Evolutionary conservation across 2,113 vertebrate genomes (phyloP).

Genomic region (Nothocercus nigrocapillus): DNA sequence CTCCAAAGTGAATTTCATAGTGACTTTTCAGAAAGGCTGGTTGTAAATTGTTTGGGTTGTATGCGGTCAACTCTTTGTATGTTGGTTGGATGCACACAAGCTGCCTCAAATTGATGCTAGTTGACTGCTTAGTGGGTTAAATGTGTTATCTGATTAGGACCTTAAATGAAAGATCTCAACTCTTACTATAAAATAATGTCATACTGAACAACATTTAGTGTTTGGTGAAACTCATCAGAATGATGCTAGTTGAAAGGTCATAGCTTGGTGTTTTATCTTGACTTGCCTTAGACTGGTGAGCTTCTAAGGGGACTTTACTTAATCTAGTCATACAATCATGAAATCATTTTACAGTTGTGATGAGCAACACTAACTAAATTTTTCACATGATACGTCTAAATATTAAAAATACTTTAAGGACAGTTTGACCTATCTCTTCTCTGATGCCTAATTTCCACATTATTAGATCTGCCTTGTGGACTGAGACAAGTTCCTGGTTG

Average conservation of each 20-base stretch:
- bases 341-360: neutral
- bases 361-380: neutral
- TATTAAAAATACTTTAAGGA: neutral
- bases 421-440: neutral
- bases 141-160: neutral
- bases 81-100: neutral
- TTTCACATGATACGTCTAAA: neutral
- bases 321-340: neutral
- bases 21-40: conserved; percentile 12
- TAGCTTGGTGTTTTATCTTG: neutral
- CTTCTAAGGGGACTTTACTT: neutral
- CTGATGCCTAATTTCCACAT: neutral
- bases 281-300: neutral
- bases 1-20: conserved; percentile 15
- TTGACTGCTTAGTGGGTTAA: neutral
- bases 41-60: neutral
- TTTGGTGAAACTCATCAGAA: neutral
- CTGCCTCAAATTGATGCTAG: neutral
- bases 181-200: neutral
- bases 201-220: neutral
- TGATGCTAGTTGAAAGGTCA: neutral
- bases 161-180: neutral
- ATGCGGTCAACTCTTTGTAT: conserved; percentile 4
- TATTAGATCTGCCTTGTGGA: neutral
- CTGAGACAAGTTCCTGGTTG: neutral